Base-by-base conservation (phyloP, 2,113 vertebrate species). In the Amazona vittata region DNA sequence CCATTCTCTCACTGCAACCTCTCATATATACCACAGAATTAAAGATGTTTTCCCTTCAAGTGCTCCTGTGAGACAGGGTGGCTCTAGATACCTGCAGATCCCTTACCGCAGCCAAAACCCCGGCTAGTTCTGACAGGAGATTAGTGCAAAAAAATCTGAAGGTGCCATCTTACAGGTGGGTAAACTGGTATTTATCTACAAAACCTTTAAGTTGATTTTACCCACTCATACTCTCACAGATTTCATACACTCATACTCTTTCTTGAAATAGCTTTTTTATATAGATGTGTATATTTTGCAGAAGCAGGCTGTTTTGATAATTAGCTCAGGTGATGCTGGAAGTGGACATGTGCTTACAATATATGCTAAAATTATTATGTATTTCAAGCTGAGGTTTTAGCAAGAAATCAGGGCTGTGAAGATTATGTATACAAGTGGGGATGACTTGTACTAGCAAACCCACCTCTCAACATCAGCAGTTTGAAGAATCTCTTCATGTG, bases 381-480 rank as follows among this genome's bases (percentile, higher is more conserved):
- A 33, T 83, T 93, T 76, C 31, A 80, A 86, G 50, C 35, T 67
- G 62, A 83, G 46, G 8, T 57, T 41, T 65, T 85, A 63, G 31
- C 83, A 49, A 83, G 75, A 76, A 85, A 76, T 44, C 28, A 65
- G 16, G 26, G n/a, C 82, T 89, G 50, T 43, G 81, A 59, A 86
- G n/a, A 47, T 76, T 52, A 63, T 9, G 2, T 50, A 47, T 83
- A 41, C 65, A 95, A 95, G 75, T 35, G 22, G 31, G 70, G 86
- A 69, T 94, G 83, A 89, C 95, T 95, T 86, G 35, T 64, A 57
- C 71, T 74, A 91, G 65, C 55, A 89, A 82, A 75, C 26, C 25
- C 46, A 76, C 15, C 64, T 82, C 33, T 70, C 77, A 64, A 28
- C 41, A 47, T 62, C 65, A 77, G 79, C 41, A 80, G 26, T 94